Evolutionary conservation across 2,888 invertebrate genomes (phyloP).

Genomic region (Phyto melanocephala): DNA sequence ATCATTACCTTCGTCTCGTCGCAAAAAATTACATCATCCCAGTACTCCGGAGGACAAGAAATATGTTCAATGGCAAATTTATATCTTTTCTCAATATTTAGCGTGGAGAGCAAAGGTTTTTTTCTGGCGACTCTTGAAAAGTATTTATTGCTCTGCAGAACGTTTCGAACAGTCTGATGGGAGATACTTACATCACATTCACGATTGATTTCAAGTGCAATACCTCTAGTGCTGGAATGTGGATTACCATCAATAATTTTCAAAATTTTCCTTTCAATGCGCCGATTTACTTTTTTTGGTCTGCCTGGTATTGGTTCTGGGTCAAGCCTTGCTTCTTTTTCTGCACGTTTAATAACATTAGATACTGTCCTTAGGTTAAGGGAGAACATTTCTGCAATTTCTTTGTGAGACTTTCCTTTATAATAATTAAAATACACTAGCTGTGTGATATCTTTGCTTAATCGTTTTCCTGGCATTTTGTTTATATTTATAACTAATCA

Average conservation of each 20-base stretch:
- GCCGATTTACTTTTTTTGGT: neutral
- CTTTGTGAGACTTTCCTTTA: too few species aligned
- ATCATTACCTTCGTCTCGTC: neutral
- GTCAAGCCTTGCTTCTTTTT: neutral
- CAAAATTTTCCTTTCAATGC: neutral
- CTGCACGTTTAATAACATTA: neutral
- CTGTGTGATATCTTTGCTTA: neutral
- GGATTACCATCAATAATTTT: too few species aligned
- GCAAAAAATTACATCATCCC: too few species aligned
- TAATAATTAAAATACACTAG: too few species aligned
- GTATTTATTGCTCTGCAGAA: neutral
- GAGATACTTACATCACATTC: neutral
- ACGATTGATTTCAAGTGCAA: too few species aligned
- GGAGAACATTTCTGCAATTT: neutral
- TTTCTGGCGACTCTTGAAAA: neutral
- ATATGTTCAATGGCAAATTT: neutral
- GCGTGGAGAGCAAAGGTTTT: too few species aligned
- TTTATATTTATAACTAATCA: too few species aligned
- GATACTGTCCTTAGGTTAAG: neutral
- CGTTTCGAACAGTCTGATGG: too few species aligned
- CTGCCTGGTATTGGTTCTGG: neutral
- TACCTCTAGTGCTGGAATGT: too few species aligned
- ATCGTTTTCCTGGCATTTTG: neutral
- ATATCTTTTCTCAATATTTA: too few species aligned
- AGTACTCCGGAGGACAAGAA: neutral